phyloP scores from a whole-genome alignment of 2,888 invertebrate species.

The Sympetrum striolatum region DNA sequence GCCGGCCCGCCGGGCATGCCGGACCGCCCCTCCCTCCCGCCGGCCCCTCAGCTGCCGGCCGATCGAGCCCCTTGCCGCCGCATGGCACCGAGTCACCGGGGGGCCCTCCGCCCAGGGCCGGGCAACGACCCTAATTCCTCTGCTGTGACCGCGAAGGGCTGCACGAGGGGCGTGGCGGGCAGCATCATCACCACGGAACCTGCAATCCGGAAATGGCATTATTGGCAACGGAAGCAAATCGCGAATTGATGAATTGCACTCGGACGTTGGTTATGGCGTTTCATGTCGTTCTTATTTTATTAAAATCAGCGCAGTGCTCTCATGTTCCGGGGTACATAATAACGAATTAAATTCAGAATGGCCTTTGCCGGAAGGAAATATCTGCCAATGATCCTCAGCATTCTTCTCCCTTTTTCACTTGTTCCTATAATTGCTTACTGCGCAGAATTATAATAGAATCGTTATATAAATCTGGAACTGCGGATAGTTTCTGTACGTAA shows the following conservation, averaged over 20 bases:
- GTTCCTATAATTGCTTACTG: too few relatives aligned
- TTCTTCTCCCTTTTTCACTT: too few relatives aligned
- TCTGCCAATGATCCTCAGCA: too few relatives aligned
- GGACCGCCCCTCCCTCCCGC: conserved; percentile 21
- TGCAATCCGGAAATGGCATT: not conserved
- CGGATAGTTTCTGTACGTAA: too few relatives aligned
- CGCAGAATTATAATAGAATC: too few relatives aligned
- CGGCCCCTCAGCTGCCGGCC: conserved; percentile 28
- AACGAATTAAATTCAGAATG: too few relatives aligned
- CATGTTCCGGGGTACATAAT: too few relatives aligned
- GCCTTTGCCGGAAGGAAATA: too few relatives aligned
- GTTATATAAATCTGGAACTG: too few relatives aligned
- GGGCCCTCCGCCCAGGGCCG: not conserved
- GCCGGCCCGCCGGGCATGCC: conserved; percentile 8
- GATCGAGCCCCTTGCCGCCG: not conserved
- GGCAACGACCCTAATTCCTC: not conserved
- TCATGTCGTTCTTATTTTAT: not conserved
- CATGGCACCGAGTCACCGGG: conserved; percentile 37
- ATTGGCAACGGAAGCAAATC: too few relatives aligned
- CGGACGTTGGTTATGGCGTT: not conserved
- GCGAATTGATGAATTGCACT: not conserved
- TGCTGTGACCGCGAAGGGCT: not conserved
- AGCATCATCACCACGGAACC: not conserved
- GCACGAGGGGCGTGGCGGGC: not conserved
- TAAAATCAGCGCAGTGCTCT: too few relatives aligned